phyloP scores from a whole-genome alignment of 2,888 invertebrate species.

The Andrena praecox region DNA sequence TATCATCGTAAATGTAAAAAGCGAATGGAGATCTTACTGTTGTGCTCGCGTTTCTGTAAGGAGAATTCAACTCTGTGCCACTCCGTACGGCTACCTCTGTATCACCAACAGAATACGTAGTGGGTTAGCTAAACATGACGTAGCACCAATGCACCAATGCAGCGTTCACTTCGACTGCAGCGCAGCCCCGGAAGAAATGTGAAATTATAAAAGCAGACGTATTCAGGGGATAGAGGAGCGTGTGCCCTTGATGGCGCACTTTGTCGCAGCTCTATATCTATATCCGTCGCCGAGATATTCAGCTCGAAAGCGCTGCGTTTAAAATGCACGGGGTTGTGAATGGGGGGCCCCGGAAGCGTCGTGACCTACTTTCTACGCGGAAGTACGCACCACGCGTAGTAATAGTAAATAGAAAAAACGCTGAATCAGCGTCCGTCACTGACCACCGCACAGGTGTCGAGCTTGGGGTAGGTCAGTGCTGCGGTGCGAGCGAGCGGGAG shows the following conservation, averaged over 20 bases:
- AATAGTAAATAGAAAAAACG: slow-evolving; percentile 17
- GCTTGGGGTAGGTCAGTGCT: slow-evolving; percentile 20
- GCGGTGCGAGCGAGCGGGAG: background rate
- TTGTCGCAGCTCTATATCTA: slow-evolving; percentile 2
- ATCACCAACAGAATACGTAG: too few species aligned
- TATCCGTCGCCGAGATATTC: slow-evolving; percentile 4
- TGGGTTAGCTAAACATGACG: too few species aligned
- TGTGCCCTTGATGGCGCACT: background rate
- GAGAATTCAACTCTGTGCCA: too few species aligned
- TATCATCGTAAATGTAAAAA: too few species aligned
- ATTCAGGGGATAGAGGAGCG: background rate
- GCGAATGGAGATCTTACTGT: too few species aligned
- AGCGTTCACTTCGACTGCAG: background rate
- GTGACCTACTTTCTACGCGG: slow-evolving; percentile 14
- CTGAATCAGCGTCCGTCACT: slow-evolving; percentile 10
- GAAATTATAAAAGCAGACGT: background rate
- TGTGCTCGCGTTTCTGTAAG: too few species aligned
- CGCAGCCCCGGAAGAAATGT: background rate
- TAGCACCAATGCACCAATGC: too few species aligned
- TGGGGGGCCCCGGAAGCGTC: slow-evolving; percentile 9
- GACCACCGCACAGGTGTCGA: slow-evolving; percentile 15
- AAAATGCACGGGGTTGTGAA: slow-evolving; percentile 12
- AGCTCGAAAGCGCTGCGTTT: background rate
- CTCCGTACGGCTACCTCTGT: too few species aligned
- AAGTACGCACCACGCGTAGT: slow-evolving; percentile 27